Evolutionary conservation across 2,888 invertebrate genomes (phyloP).

Genomic region (Hypselothyrea guttata): DNA sequence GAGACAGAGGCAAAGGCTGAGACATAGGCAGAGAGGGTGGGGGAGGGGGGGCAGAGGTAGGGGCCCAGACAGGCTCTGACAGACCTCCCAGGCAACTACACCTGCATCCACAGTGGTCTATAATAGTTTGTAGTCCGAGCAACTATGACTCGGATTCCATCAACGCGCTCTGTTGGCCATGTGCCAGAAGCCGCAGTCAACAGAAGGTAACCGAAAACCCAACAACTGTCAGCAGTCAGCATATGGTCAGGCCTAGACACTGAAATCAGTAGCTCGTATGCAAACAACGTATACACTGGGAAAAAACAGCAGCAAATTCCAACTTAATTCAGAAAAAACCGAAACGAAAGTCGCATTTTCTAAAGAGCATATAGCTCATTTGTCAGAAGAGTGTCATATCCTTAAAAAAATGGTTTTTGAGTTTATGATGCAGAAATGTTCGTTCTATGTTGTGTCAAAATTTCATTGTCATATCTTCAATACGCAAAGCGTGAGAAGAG

Average conservation of each 20-base stretch:
- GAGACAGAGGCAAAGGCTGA: background rate
- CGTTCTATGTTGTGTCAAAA: too few species aligned
- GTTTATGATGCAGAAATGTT: too few species aligned
- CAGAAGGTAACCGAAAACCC: constrained; percentile 46
- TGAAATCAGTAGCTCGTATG: too few species aligned
- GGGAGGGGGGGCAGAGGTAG: background rate
- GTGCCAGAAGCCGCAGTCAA: constrained; percentile 37
- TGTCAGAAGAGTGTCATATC: too few species aligned
- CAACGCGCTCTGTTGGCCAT: constrained; percentile 35
- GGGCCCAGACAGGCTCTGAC: background rate
- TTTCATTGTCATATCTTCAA: too few species aligned
- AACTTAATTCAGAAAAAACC: too few species aligned
- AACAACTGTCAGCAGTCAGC: constrained; percentile 46
- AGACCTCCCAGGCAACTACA: constrained; percentile 48
- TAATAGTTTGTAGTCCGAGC: constrained; percentile 1
- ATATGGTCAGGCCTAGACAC: constrained; percentile 49
- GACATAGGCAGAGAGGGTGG: background rate
- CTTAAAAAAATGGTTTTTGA: too few species aligned
- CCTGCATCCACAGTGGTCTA: constrained; percentile 35
- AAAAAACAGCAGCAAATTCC: too few species aligned
- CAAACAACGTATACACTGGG: too few species aligned
- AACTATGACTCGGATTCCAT: constrained; percentile 26
- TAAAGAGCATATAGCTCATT: too few species aligned
- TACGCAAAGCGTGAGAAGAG: too few species aligned
- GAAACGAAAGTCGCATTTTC: too few species aligned